These are phyloP conservation scores for Acrossocheilus fasciatus DNA, from an alignment of 2,797 vertebrate genomes.

Conservation along the genomic window DNA sequence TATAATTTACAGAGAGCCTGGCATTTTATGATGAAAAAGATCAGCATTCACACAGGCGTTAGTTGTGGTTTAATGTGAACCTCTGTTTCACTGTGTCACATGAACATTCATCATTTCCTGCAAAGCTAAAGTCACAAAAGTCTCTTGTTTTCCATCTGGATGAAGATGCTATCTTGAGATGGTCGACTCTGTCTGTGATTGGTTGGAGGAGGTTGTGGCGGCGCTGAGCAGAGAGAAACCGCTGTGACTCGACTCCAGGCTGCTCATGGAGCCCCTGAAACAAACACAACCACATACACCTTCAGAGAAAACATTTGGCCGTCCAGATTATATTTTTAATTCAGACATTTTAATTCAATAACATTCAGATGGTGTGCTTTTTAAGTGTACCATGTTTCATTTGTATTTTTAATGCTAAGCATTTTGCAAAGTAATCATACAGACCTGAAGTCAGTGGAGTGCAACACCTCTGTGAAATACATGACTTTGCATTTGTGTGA, in stretches of 20 bases:
- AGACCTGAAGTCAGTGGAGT: conserved; percentile 94
- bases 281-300: neutral
- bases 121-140: neutral
- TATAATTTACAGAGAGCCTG: neutral
- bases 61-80: neutral
- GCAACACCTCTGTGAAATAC: conserved; percentile 96
- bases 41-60: neutral
- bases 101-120: neutral
- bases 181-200: conserved; percentile 88
- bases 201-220: conserved; percentile 76
- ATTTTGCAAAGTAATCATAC: conserved; percentile 38
- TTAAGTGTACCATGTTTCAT: neutral
- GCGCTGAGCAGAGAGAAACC: conserved; percentile 94
- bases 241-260: conserved; percentile 94
- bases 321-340: neutral
- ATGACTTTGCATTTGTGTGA: conserved; percentile 98
- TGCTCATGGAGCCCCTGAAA: conserved; percentile 93
- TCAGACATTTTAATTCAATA: no score
- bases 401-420: neutral
- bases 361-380: neutral
- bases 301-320: neutral
- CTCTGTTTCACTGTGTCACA: neutral
- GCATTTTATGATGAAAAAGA: neutral
- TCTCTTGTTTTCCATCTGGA: neutral
- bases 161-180: conserved; percentile 86